Evolutionary conservation across 2,797 vertebrate species (phyloP).

Genomic region (Lepus townsendii): DNA sequence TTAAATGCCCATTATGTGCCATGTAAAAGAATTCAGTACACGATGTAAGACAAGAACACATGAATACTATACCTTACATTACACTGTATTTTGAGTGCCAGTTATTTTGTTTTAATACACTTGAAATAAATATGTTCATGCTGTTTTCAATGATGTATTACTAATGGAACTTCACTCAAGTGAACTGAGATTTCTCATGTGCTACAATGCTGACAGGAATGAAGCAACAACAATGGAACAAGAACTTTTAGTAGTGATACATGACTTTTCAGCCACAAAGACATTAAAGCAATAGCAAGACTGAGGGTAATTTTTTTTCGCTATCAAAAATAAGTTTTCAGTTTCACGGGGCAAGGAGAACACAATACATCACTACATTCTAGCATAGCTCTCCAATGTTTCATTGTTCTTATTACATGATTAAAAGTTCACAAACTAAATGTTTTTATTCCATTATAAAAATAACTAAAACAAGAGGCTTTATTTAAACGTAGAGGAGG

Average conservation of each 20-base stretch:
- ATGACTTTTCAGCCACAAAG: neutral
- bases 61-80: neutral
- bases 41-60: neutral
- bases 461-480: neutral
- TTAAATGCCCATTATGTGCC: neutral
- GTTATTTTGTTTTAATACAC: conserved; percentile 12
- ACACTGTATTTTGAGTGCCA: neutral
- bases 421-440: conserved; percentile 19
- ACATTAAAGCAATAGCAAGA: neutral
- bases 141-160: neutral
- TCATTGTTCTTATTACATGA: neutral
- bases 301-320: conserved; percentile 1
- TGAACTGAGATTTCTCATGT: neutral
- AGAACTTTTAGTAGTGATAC: conserved; percentile 8
- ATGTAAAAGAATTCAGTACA: neutral
- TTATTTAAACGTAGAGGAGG: conserved; percentile 33
- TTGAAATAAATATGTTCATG: conserved; percentile 12
- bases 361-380: neutral
- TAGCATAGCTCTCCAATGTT: neutral
- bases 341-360: neutral
- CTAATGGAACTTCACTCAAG: neutral
- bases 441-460: conserved; percentile 32
- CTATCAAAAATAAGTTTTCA: neutral
- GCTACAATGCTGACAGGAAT: neutral
- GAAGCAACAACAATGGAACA: neutral